Evolutionary conservation across 1,140 invertebrate species (phyloP).

Genomic region (Zaprionus tsacasi): DNA sequence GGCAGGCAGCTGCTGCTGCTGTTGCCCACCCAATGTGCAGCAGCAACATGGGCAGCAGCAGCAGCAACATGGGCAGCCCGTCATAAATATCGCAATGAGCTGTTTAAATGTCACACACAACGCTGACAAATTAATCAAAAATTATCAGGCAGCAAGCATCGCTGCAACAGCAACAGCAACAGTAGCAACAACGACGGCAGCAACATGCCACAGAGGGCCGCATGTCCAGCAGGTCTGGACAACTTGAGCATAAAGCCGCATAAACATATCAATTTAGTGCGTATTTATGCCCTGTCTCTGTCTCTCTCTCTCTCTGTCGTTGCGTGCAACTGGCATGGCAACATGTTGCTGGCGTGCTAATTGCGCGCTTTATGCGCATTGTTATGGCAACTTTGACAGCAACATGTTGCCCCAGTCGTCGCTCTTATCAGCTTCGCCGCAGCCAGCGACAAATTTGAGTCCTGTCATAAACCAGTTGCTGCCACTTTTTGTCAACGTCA

Average conservation of each 20-base stretch:
- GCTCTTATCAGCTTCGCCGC: slow-evolving; percentile 49
- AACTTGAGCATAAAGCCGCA: slow-evolving; percentile 55
- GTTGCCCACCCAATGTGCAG: too few species aligned
- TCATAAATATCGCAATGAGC: slow-evolving; percentile 82
- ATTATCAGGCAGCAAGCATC: slow-evolving; percentile 77
- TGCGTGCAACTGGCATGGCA: slow-evolving; percentile 52
- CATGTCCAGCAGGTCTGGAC: slow-evolving; percentile 1
- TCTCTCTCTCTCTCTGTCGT: slow-evolving; percentile 24
- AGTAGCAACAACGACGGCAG: slow-evolving; percentile 22
- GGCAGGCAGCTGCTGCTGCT: slow-evolving; percentile 10
- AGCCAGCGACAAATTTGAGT: slow-evolving; percentile 73
- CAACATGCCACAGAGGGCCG: slow-evolving; percentile 57
- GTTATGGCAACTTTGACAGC: slow-evolving; percentile 74
- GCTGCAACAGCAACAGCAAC: slow-evolving; percentile 24
- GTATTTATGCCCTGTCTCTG: slow-evolving; percentile 42
- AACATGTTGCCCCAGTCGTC: slow-evolving; percentile 59
- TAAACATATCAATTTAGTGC: slow-evolving; percentile 81
- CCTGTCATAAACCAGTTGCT: slow-evolving; percentile 77
- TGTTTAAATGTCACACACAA: slow-evolving; percentile 81
- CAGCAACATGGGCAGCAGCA: slow-evolving; percentile 49
- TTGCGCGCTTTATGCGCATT: slow-evolving; percentile 73
- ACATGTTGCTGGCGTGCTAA: slow-evolving; percentile 77
- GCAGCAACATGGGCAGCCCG: slow-evolving; percentile 51
- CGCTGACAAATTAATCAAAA: slow-evolving; percentile 83
- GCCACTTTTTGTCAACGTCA: slow-evolving; percentile 65